Conservation (phyloP, 1,140 invertebrate genomes). For the Drosophila repletoides region DNA sequence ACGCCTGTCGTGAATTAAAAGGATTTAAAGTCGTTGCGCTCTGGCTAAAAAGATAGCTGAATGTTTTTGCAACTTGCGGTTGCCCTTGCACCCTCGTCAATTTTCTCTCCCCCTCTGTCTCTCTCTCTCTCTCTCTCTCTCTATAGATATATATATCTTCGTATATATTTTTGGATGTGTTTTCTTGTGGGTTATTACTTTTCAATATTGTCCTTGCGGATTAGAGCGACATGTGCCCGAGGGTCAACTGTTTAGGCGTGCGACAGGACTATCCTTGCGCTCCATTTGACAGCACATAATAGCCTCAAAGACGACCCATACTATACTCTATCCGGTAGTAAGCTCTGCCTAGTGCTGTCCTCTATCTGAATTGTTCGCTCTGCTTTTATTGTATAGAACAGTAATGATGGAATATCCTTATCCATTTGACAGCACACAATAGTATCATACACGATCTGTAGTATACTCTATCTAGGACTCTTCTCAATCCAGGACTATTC, state of each 20-base stretch:
- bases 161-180: constrained; percentile 42
- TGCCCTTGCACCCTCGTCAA: constrained; percentile 62
- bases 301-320: no score
- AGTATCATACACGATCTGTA: no score
- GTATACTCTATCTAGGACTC: no score
- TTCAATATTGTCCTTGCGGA: constrained; percentile 81
- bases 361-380: not conserved
- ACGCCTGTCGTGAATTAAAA: constrained; percentile 77
- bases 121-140: not conserved
- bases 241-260: constrained; percentile 29
- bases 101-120: not conserved
- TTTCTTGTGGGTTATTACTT: constrained; percentile 81
- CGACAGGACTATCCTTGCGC: constrained; percentile 21
- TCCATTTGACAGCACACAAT: no score
- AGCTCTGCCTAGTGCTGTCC: no score
- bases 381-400: no score
- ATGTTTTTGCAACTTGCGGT: constrained; percentile 77
- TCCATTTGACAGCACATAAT: constrained; percentile 5
- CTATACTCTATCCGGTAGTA: no score
- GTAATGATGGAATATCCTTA: no score
- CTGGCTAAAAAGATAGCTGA: constrained; percentile 64
- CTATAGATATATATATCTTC: constrained; percentile 1
- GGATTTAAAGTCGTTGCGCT: constrained; percentile 67
- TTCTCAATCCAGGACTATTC: no score
- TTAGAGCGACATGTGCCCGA: constrained; percentile 70